These are phyloP conservation scores for Leptoclinus maculatus DNA, from an alignment of 2,797 vertebrate genomes.

Conservation along the genomic window DNA sequence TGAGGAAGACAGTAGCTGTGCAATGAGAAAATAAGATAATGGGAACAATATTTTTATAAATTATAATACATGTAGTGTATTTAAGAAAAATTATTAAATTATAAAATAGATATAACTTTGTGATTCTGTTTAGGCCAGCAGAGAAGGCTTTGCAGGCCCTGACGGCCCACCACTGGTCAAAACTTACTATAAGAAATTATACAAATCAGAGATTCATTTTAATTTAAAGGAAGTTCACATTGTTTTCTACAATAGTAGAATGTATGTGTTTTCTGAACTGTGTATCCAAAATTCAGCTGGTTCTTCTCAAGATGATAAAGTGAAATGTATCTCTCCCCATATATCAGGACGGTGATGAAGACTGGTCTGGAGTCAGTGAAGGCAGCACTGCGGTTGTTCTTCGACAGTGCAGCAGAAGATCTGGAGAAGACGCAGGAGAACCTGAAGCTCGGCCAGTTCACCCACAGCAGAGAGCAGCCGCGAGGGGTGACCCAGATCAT, in stretches of 20 bases:
- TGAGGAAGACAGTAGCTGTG: no score
- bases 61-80: no score
- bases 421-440: constrained; percentile 95
- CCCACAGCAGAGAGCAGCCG: constrained; percentile 90
- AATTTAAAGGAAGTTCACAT: no score
- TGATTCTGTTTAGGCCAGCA: no score
- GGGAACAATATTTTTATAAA: no score
- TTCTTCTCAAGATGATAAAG: not conserved
- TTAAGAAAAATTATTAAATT: no score
- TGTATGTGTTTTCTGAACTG: not conserved
- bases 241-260: not conserved
- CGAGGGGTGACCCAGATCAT: constrained; percentile 94
- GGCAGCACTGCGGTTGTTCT: constrained; percentile 88
- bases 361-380: constrained; percentile 94
- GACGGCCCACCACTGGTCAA: no score
- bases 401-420: constrained; percentile 93
- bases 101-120: no score
- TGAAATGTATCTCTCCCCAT: not conserved
- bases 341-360: constrained; percentile 94
- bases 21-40: no score
- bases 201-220: no score
- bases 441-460: constrained; percentile 94
- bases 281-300: not conserved
- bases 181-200: no score
- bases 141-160: no score